A percentile compares a stretch with the other conserved stretches of the same genome.
Conservation (phyloP, 1,140 invertebrate species). For the Idris sp. region DNA sequence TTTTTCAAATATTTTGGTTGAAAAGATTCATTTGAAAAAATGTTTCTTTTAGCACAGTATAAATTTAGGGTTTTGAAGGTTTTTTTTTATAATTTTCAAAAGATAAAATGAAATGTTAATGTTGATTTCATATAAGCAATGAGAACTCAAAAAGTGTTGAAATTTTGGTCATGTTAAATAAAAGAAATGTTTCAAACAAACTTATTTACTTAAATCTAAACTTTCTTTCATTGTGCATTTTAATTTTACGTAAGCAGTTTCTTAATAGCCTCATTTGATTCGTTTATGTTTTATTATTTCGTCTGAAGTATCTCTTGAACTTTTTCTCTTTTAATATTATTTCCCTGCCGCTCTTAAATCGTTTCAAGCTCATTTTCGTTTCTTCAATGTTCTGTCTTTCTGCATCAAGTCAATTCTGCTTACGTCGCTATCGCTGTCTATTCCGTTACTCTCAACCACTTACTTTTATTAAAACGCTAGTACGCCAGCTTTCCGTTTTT, state of each 20-base stretch:
- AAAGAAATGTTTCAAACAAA: too few relatives aligned
- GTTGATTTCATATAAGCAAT: too few relatives aligned
- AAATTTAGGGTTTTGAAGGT: too few relatives aligned
- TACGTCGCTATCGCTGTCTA: constrained; percentile 13
- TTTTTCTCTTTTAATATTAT: constrained; percentile 49
- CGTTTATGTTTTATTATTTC: constrained; percentile 36
- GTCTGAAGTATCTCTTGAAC: constrained; percentile 33
- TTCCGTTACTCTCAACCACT: constrained; percentile 40
- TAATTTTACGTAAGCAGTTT: constrained; percentile 37
- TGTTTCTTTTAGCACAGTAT: too few relatives aligned
- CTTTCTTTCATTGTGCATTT: too few relatives aligned
- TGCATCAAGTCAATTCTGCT: constrained; percentile 57
- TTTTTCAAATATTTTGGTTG: too few relatives aligned
- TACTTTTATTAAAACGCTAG: constrained; percentile 66
- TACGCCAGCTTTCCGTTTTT: constrained; percentile 49
- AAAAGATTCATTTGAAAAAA: too few relatives aligned
- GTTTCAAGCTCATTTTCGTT: constrained; percentile 60
- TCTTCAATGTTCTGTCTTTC: constrained; percentile 37
- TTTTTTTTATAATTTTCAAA: too few relatives aligned
- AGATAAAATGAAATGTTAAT: too few relatives aligned
- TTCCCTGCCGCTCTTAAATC: constrained; percentile 48
- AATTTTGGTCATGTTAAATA: too few relatives aligned
- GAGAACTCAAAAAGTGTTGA: too few relatives aligned
- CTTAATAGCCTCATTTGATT: constrained; percentile 27
- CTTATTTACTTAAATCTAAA: too few relatives aligned